These are phyloP conservation scores for Perognathus longimembris DNA, from an alignment of 2,113 vertebrate genomes.

Conservation along the genomic window DNA sequence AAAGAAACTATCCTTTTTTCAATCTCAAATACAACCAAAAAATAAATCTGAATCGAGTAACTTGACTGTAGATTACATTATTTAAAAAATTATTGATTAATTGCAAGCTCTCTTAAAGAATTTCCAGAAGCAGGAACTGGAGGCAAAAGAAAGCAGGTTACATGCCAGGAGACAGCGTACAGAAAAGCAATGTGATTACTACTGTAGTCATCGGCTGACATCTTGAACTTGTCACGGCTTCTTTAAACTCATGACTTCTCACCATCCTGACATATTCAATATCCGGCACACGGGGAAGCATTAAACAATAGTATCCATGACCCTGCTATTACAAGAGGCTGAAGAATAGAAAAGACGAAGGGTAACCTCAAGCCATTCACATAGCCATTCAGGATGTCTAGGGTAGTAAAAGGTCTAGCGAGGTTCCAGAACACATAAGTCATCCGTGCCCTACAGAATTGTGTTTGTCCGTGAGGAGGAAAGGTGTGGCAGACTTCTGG, in stretches of 20 bases:
- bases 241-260: background rate
- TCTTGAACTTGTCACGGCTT: background rate
- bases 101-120: background rate
- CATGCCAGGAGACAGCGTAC: background rate
- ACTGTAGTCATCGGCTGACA: background rate
- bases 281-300: background rate
- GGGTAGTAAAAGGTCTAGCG: background rate
- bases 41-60: background rate
- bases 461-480: background rate
- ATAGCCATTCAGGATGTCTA: background rate
- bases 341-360: background rate
- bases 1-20: background rate
- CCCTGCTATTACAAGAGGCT: background rate
- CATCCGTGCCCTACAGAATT: background rate
- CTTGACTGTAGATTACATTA: background rate
- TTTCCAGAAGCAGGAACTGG: background rate
- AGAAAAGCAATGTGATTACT: background rate
- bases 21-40: background rate
- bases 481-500: background rate
- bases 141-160: background rate
- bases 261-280: background rate
- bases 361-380: background rate
- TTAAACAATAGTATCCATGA: background rate
- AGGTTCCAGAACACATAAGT: background rate
- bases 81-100: background rate